phyloP scores from a whole-genome alignment of 2,797 vertebrate species.

The Hafferia zeledoni region DNA sequence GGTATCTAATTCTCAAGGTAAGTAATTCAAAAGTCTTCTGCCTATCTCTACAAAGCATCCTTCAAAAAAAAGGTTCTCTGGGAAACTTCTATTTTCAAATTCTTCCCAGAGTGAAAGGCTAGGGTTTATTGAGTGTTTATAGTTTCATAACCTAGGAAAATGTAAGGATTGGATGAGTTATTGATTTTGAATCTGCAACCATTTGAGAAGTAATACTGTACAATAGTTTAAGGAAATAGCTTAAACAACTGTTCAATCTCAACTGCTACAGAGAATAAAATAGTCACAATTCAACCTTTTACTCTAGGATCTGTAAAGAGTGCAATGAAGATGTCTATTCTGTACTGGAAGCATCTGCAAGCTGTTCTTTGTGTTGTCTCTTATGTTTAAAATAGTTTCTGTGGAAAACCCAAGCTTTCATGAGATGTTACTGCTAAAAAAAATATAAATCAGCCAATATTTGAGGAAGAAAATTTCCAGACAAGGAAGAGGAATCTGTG shows the following conservation, averaged over 20 bases:
- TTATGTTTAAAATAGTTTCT: neutral
- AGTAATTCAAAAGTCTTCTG: neutral
- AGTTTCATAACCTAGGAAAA: neutral
- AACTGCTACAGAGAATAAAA: neutral
- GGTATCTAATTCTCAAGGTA: neutral
- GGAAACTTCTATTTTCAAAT: neutral
- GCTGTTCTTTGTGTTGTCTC: neutral
- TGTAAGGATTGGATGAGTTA: neutral
- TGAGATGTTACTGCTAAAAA: neutral
- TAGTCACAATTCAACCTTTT: neutral
- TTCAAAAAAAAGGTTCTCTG: neutral
- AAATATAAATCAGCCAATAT: neutral
- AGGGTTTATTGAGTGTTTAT: neutral
- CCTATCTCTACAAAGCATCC: neutral
- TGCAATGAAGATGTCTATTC: neutral
- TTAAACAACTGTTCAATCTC: neutral
- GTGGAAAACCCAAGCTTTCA: neutral
- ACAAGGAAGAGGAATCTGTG: neutral
- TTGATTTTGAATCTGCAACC: neutral
- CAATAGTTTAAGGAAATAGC: neutral
- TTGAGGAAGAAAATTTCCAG: neutral
- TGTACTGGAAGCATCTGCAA: neutral
- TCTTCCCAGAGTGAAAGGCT: neutral
- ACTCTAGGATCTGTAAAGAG: neutral
- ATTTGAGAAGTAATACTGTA: neutral